A percentile compares a stretch with the other conserved stretches of the same genome.
Conservation (phyloP, 2,113 vertebrate genomes). For the Baryphthengus martii region DNA sequence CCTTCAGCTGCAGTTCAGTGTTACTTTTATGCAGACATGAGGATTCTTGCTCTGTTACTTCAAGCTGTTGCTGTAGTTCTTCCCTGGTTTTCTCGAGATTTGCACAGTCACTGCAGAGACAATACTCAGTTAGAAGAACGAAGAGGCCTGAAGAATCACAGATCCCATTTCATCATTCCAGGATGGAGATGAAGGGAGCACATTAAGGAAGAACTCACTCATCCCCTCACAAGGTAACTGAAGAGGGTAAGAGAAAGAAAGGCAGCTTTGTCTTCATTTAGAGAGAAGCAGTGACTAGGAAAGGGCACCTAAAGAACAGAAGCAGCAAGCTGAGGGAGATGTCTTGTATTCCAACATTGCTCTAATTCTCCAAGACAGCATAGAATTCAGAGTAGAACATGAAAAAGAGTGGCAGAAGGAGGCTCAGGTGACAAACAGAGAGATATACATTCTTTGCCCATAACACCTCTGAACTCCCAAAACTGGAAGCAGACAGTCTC, state of each 20-base stretch:
- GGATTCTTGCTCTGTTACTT: conserved; percentile 48
- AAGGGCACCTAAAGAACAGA: neutral
- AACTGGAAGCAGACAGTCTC: neutral
- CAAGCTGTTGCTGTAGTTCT: conserved; percentile 59
- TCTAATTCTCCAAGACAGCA: neutral
- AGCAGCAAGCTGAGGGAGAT: rapidly evolving
- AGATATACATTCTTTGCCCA: neutral
- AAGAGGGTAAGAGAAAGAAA: neutral
- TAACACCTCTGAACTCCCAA: neutral
- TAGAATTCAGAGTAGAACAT: neutral
- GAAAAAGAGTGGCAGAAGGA: neutral
- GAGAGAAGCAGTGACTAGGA: neutral
- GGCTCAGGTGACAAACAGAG: neutral
- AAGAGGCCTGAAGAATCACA: neutral
- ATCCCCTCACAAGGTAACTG: neutral
- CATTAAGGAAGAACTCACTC: neutral
- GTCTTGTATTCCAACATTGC: neutral
- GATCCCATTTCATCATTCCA: neutral
- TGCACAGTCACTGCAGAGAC: conserved; percentile 1
- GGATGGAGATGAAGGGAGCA: neutral
- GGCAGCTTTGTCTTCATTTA: neutral
- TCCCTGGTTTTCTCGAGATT: conserved; percentile 31
- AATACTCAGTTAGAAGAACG: neutral
- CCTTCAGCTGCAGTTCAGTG: conserved; percentile 66
- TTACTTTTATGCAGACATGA: conserved; percentile 51